Conservation (phyloP, 1,140 invertebrate species). For the Protaetia brevitarsis region DNA sequence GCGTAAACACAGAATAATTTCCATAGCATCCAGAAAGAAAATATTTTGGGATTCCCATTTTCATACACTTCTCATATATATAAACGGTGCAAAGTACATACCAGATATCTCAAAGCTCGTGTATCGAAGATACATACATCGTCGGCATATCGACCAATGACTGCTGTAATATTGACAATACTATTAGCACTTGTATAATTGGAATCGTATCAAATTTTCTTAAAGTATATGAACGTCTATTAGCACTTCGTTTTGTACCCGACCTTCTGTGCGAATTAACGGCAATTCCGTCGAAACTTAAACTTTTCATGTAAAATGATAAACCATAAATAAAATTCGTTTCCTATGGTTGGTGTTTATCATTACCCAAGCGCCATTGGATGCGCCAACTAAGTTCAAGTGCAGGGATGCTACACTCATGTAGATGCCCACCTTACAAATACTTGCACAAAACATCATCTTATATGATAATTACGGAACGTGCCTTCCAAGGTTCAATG, state of each 20-base stretch:
- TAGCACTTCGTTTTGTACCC: not conserved
- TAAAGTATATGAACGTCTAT: not conserved
- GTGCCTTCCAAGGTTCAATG: no score
- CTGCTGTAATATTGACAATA: not conserved
- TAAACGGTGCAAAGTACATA: not conserved
- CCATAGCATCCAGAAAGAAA: not conserved
- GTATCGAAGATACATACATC: no score
- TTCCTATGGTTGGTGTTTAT: not conserved
- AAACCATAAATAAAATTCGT: no score
- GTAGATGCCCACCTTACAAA: no score
- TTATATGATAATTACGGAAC: no score
- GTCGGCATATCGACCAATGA: not conserved
- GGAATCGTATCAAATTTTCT: not conserved
- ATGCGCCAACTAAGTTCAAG: not conserved
- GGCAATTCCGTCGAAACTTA: not conserved
- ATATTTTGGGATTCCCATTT: constrained; percentile 13
- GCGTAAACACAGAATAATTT: not conserved
- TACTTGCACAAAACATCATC: no score
- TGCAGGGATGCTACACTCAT: not conserved
- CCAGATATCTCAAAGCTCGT: no score
- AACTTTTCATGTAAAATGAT: no score
- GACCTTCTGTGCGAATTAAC: not conserved
- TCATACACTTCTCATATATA: not conserved
- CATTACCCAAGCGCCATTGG: not conserved
- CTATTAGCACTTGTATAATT: constrained; percentile 5